phyloP scores from a whole-genome alignment of 2,888 invertebrate species.

The Tetragnatha montana region DNA sequence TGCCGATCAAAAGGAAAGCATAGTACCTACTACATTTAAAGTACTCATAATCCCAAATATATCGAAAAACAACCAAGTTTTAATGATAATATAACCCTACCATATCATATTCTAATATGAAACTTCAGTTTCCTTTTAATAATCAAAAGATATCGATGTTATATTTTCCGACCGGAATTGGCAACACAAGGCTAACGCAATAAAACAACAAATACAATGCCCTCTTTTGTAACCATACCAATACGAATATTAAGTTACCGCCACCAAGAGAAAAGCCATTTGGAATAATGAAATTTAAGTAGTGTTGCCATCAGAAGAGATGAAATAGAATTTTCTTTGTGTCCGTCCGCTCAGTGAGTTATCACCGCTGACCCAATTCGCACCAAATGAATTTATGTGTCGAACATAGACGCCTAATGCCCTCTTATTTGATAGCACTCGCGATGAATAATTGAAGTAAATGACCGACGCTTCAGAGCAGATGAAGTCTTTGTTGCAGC shows the following conservation, averaged over 20 bases:
- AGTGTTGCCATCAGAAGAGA: neutral
- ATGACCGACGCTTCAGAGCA: slow-evolving; percentile 2
- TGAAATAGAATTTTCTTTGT: neutral
- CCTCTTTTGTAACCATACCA: neutral
- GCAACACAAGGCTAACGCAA: no score
- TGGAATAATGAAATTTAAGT: neutral
- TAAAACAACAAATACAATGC: no score
- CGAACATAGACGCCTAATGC: slow-evolving; percentile 7
- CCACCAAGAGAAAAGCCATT: neutral
- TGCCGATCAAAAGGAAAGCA: no score
- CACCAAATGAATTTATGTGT: slow-evolving; percentile 25
- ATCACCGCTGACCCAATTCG: slow-evolving; percentile 25
- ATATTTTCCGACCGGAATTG: no score
- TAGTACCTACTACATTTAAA: no score
- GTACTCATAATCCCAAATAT: no score
- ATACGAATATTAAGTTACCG: neutral
- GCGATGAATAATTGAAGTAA: neutral
- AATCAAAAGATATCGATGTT: no score
- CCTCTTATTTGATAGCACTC: slow-evolving; percentile 20
- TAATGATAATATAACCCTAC: no score
- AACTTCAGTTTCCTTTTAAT: no score
- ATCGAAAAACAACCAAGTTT: no score
- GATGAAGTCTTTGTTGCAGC: neutral
- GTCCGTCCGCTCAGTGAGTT: neutral
- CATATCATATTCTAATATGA: no score